Conservation (phyloP, 2,113 vertebrate species). For the Illadopsis cleaveri region DNA sequence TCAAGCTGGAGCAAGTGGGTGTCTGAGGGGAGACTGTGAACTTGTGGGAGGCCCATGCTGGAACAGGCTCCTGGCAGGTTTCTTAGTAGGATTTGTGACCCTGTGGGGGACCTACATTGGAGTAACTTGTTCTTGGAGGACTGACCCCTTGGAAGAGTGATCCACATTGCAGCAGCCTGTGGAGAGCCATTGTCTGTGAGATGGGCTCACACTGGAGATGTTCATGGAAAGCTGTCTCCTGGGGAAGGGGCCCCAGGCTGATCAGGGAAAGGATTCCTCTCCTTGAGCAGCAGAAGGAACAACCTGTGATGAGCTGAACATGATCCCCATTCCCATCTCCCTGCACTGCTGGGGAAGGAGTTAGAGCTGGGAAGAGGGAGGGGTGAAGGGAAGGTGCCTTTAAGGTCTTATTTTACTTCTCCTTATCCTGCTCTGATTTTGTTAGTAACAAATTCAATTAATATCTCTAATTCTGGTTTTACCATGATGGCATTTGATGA, state of each 20-base stretch:
- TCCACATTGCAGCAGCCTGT: background rate
- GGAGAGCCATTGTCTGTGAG: background rate
- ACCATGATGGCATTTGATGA: background rate
- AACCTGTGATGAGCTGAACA: background rate
- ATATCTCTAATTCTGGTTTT: background rate
- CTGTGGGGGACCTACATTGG: rapidly evolving
- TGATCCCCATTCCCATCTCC: background rate
- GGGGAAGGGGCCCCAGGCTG: background rate
- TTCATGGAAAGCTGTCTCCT: background rate
- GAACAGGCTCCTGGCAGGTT: background rate
- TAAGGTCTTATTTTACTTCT: background rate
- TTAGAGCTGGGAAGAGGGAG: background rate
- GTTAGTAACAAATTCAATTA: background rate
- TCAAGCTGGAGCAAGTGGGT: background rate
- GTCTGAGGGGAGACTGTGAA: background rate
- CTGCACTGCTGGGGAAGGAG: background rate
- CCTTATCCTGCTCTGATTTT: background rate
- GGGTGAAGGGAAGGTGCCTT: background rate
- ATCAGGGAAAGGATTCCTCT: background rate
- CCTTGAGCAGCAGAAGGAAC: background rate
- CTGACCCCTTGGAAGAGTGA: background rate
- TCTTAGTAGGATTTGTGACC: background rate
- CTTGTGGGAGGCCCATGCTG: rapidly evolving
- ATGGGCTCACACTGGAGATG: rapidly evolving
- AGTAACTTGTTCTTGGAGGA: background rate